phyloP scores from a whole-genome alignment of 2,888 invertebrate genomes.

The Cecidostiba fungosa region DNA sequence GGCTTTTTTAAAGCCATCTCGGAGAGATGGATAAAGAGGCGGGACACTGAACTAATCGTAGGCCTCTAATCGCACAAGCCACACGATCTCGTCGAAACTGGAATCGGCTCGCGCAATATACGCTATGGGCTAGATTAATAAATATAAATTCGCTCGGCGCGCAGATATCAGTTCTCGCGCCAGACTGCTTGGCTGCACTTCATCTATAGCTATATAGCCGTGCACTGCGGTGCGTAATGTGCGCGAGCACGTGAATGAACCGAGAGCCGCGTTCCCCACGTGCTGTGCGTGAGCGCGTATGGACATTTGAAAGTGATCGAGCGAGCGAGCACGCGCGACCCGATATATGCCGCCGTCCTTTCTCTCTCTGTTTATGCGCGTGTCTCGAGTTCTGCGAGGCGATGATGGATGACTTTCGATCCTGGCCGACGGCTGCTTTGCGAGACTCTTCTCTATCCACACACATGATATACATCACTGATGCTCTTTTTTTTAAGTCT shows the following conservation, averaged over 20 bases:
- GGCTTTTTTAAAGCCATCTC: too few species aligned
- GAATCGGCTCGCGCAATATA: not conserved
- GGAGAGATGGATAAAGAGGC: too few species aligned
- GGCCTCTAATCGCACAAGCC: not conserved
- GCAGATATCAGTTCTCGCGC: constrained; percentile 22
- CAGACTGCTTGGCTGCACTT: constrained; percentile 38
- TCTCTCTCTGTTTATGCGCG: constrained; percentile 33
- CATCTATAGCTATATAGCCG: not conserved
- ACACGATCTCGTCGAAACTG: not conserved
- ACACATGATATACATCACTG: not conserved
- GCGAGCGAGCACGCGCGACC: constrained; percentile 57
- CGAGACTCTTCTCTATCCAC: not conserved
- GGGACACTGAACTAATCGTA: too few species aligned
- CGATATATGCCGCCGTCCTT: not conserved
- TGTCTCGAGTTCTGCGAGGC: constrained; percentile 25
- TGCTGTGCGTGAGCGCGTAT: constrained; percentile 10
- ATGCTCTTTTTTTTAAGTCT: not conserved
- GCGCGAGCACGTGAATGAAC: constrained; percentile 6
- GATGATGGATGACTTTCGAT: constrained; percentile 28
- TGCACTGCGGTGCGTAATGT: not conserved
- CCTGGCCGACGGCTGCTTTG: not conserved
- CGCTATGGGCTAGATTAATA: constrained; percentile 51
- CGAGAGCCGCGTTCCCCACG: constrained; percentile 1
- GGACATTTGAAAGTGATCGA: constrained; percentile 25
- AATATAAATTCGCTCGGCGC: constrained; percentile 65